Evolutionary conservation across 2,113 vertebrate species (phyloP).

Genomic region (Perca schrenkii): DNA sequence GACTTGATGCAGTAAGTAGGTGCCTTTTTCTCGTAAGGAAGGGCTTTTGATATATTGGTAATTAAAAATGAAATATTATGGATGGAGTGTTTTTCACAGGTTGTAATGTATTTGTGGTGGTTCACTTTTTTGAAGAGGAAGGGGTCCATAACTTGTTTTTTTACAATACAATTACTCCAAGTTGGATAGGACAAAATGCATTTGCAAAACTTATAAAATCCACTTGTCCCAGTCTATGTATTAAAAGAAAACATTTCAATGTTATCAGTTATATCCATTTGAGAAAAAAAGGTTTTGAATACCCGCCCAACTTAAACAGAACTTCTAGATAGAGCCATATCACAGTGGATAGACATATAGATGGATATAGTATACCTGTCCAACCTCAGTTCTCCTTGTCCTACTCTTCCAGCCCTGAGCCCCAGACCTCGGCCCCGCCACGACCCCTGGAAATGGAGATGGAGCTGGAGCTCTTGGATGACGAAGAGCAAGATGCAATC

Average conservation of each 20-base stretch:
- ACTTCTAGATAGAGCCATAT: neutral
- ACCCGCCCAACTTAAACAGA: neutral
- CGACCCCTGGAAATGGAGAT: slow-evolving; percentile 81
- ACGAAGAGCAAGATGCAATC: slow-evolving; percentile 84
- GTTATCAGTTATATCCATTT: neutral
- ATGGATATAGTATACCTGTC: neutral
- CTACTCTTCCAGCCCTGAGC: slow-evolving; percentile 78
- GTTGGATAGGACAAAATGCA: neutral
- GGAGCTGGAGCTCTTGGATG: slow-evolving; percentile 80
- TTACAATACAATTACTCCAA: neutral
- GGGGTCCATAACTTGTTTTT: neutral
- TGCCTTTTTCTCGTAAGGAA: neutral
- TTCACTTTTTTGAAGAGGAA: neutral
- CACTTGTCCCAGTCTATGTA: neutral
- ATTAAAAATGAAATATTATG: neutral
- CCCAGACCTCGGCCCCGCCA: slow-evolving; percentile 84
- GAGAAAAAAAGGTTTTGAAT: neutral
- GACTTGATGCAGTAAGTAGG: neutral
- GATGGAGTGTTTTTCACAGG: neutral
- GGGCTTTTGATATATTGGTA: neutral
- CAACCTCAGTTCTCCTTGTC: neutral
- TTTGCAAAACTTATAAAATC: neutral
- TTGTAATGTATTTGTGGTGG: neutral
- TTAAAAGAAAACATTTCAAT: neutral
- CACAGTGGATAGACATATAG: neutral